Percentiles rank a stretch among this genome's conserved stretches.
Conservation (phyloP, 2,888 invertebrate species). For the Lamellibrachia columna region DNA sequence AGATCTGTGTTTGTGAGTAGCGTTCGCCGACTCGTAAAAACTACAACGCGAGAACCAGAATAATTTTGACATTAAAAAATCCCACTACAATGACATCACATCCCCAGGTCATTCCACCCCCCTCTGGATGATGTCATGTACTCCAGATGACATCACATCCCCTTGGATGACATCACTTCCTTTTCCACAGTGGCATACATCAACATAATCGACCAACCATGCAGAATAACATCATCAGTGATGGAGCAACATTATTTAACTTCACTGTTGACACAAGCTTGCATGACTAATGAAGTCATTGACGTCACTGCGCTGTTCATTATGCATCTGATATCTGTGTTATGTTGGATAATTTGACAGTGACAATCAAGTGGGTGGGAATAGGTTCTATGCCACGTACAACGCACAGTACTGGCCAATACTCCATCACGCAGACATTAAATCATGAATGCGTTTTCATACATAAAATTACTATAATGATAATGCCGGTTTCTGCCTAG, state of each 20-base stretch:
- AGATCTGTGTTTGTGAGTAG: not conserved
- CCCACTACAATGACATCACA: not conserved
- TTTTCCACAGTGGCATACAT: not conserved
- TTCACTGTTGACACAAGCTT: not conserved
- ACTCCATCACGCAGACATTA: not conserved
- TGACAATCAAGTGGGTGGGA: not conserved
- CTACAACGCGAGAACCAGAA: not conserved
- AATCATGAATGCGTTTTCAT: not conserved
- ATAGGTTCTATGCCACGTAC: not conserved
- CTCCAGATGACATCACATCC: not conserved
- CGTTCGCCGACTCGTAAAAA: not conserved
- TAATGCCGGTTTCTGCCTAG: too few relatives aligned
- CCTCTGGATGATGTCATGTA: not conserved
- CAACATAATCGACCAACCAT: not conserved
- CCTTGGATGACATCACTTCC: not conserved
- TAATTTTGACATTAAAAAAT: not conserved
- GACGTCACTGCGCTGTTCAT: not conserved
- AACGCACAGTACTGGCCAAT: not conserved
- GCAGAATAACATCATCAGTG: slow-evolving; percentile 11
- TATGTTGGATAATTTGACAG: slow-evolving; percentile 11
- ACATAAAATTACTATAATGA: not conserved
- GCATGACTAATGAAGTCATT: slow-evolving; percentile 16
- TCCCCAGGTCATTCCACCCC: not conserved
- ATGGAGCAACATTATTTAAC: slow-evolving; percentile 16
- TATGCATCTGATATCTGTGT: slow-evolving; percentile 5